Percentiles rank a stretch among this genome's conserved stretches.
Evolutionary conservation across 2,888 invertebrate species (phyloP).

Genomic region (Limulus polyphemus): DNA sequence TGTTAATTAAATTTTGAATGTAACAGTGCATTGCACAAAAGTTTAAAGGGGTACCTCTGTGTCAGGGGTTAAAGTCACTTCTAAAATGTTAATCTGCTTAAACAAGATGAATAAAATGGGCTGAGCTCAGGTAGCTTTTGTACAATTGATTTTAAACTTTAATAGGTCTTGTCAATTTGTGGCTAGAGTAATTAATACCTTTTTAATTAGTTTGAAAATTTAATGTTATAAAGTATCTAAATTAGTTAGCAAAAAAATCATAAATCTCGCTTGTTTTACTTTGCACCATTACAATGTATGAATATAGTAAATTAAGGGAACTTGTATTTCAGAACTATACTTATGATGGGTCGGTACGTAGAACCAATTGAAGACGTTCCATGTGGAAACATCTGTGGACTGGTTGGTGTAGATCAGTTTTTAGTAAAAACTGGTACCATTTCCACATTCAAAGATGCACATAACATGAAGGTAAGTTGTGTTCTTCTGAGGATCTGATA

Average conservation of each 20-base stretch:
- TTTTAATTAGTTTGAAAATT: not conserved
- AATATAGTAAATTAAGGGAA: not conserved
- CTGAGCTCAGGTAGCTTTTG: too few species aligned
- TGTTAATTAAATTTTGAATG: too few species aligned
- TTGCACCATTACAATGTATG: not conserved
- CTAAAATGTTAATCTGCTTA: too few species aligned
- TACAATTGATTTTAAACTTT: too few species aligned
- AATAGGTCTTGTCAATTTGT: too few species aligned
- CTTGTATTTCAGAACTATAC: conserved; percentile 58
- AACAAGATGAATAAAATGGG: too few species aligned
- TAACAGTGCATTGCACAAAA: too few species aligned
- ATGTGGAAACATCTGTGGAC: conserved; percentile 97
- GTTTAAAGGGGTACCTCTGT: too few species aligned
- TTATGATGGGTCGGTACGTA: conserved; percentile 99
- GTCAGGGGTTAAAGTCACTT: too few species aligned
- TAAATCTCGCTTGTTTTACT: conserved; percentile 2
- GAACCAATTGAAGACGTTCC: conserved; percentile 99
- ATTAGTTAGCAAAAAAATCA: too few species aligned
- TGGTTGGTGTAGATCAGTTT: conserved; percentile 99
- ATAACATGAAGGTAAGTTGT: conserved; percentile 66
- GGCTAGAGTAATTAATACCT: too few species aligned
- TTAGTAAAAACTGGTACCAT: conserved; percentile 99
- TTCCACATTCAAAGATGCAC: conserved; percentile 95
- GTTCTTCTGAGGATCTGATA: conserved; percentile 38
- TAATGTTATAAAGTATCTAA: too few species aligned